phyloP scores from a whole-genome alignment of 2,888 invertebrate genomes.

The Lamellibrachia columna region DNA sequence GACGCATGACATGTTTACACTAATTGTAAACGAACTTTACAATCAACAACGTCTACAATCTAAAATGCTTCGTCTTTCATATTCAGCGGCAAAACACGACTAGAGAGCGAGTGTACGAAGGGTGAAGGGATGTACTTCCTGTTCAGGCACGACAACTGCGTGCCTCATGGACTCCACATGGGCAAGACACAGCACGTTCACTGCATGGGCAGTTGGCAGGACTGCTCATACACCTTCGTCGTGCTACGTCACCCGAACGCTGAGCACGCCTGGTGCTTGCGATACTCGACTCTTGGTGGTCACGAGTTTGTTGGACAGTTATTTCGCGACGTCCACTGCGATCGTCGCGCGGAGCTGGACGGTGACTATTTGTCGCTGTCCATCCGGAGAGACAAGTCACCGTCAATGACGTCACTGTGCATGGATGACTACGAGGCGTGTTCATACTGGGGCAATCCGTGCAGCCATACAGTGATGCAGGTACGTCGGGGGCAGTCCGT shows the following conservation, averaged over 20 bases:
- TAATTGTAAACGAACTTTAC: neutral
- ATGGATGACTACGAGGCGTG: slow-evolving; percentile 33
- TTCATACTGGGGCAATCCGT: slow-evolving; percentile 29
- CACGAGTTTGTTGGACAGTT: slow-evolving; percentile 7
- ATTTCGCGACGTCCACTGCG: slow-evolving; percentile 13
- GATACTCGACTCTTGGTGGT: slow-evolving; percentile 17
- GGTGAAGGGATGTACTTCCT: slow-evolving; percentile 34
- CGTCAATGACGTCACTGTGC: slow-evolving; percentile 29
- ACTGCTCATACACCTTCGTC: slow-evolving; percentile 23
- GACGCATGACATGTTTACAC: neutral
- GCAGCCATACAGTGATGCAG: slow-evolving; percentile 30
- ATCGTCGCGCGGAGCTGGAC: slow-evolving; percentile 26
- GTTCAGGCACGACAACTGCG: slow-evolving; percentile 28
- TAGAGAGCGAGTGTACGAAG: slow-evolving; percentile 33
- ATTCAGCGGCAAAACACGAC: slow-evolving; percentile 29
- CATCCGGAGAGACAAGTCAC: slow-evolving; percentile 22
- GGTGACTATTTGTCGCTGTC: slow-evolving; percentile 30
- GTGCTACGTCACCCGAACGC: slow-evolving; percentile 28
- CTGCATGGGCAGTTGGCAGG: slow-evolving; percentile 32
- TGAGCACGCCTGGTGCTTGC: slow-evolving; percentile 32
- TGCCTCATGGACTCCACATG: slow-evolving; percentile 31
- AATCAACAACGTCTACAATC: neutral
- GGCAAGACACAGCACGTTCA: slow-evolving; percentile 25
- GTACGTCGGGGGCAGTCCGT: neutral
- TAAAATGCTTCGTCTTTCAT: neutral